Evolutionary conservation across 2,888 invertebrate genomes (phyloP), one percentile per base, ranked within the genome.

Genomic region (Drosophila bunnanda): DNA sequence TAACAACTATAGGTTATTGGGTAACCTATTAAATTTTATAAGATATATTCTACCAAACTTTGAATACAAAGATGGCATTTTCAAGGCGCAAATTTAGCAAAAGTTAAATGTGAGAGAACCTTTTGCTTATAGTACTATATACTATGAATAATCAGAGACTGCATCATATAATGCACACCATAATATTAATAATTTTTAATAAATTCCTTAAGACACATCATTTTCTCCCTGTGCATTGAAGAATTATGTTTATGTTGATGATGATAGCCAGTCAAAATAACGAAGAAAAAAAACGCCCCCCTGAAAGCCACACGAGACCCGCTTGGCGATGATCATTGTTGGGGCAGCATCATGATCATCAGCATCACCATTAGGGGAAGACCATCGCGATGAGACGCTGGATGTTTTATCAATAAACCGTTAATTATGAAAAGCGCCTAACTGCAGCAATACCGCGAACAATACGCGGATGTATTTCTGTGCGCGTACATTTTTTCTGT

Each of bases 181-280:
- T 8, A 9, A 15, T 8, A 8, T 4, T 1, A 8, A 7, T 1
- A 4, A 43, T n/a, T 28, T 12, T 3, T 4, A 2, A 0, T 7
- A 30, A 17, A 50, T 10, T 34, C 15, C 20, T 1, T 2, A 0
- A 13, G 20, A 1, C 0, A 9, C 5, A 3, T 10, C 0, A 15
- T 2, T 52, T 52, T 52, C 34, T 52, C 20, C 0, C 20, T 22
- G 34, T 52, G 50, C 22, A 52, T 53, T 20, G 68, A 71, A 84
- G 79, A 82, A 84, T 84, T 77, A 84, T 82, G 84, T 84, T 87
- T 84, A 84, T 82, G 84, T 81, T 79, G 78, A 83, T 87, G 85
- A 82, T 73, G 74, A 53, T 61, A 22, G 43, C 53, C 46, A 53
- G 60, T 34, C 36, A 55, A 72, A 65, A 67, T 79, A 50, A 52